A percentile compares a stretch with the other conserved stretches of the same genome.
Conservation (phyloP, 2,113 vertebrate species). For the Nycticebus coucang region DNA sequence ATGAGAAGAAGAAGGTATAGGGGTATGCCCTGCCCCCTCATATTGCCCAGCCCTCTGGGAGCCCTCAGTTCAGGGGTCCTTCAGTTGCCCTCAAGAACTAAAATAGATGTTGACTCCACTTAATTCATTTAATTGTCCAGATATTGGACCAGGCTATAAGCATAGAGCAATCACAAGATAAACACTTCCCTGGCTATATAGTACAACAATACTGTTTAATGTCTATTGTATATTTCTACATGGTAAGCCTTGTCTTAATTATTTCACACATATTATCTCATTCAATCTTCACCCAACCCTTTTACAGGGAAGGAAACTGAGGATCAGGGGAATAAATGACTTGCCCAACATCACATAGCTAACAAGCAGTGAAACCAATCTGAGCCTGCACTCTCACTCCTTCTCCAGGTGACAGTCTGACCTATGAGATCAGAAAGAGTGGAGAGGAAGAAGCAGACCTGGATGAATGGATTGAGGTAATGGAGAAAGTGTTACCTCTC, state of each 20-base stretch:
- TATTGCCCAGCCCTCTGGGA: neutral
- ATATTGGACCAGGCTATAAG: neutral
- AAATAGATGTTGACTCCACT: neutral
- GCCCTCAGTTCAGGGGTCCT: neutral
- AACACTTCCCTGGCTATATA: neutral
- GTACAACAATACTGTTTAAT: neutral
- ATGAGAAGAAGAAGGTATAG: neutral
- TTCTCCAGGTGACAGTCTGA: slow-evolving; percentile 73
- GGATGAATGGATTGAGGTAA: slow-evolving; percentile 73
- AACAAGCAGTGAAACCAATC: neutral
- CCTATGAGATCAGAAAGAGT: slow-evolving; percentile 60
- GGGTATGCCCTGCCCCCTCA: neutral
- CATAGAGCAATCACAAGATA: neutral
- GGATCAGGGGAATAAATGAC: neutral
- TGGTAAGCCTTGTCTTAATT: neutral
- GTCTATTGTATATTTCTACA: neutral
- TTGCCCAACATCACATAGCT: neutral
- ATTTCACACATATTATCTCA: neutral
- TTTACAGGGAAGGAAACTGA: neutral
- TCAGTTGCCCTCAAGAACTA: slow-evolving; percentile 1
- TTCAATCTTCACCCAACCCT: neutral
- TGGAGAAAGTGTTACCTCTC: slow-evolving; percentile 70
- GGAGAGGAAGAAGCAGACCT: slow-evolving; percentile 64
- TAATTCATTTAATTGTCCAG: neutral
- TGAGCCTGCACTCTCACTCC: neutral